Percentiles rank a stretch among this genome's conserved stretches.
These are phyloP conservation scores for Anhinga anhinga DNA, from an alignment of 2,113 vertebrate species.

Conservation along the genomic window DNA sequence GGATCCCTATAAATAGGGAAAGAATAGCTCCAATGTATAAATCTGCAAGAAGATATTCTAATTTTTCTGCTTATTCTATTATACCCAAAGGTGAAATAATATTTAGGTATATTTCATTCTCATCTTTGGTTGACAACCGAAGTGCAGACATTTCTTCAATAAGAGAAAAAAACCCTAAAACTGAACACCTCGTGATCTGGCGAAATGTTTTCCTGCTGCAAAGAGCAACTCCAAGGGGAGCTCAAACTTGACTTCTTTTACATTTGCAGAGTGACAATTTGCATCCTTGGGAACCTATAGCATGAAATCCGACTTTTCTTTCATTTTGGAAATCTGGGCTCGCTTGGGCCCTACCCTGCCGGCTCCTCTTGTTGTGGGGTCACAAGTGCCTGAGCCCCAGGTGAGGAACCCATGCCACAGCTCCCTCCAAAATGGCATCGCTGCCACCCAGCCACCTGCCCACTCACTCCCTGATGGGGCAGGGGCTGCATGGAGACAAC, in stretches of 20 bases:
- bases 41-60: background rate
- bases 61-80: background rate
- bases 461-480: accelerated
- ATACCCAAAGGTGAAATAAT: background rate
- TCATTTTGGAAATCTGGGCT: background rate
- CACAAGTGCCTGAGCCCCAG: background rate
- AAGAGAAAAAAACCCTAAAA: background rate
- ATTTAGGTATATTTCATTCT: background rate
- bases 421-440: background rate
- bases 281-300: background rate
- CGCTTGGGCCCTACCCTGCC: accelerated
- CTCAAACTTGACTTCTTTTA: background rate
- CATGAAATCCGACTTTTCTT: background rate
- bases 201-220: background rate
- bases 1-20: background rate
- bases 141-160: background rate
- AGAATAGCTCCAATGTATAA: background rate
- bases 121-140: background rate
- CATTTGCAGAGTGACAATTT: background rate
- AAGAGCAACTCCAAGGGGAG: background rate
- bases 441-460: accelerated
- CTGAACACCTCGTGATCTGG: background rate
- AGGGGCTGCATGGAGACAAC: background rate
- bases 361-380: background rate
- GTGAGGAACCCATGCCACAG: accelerated